phyloP scores from a whole-genome alignment of 1,140 invertebrate species.

The Chironomus striatipennis region DNA sequence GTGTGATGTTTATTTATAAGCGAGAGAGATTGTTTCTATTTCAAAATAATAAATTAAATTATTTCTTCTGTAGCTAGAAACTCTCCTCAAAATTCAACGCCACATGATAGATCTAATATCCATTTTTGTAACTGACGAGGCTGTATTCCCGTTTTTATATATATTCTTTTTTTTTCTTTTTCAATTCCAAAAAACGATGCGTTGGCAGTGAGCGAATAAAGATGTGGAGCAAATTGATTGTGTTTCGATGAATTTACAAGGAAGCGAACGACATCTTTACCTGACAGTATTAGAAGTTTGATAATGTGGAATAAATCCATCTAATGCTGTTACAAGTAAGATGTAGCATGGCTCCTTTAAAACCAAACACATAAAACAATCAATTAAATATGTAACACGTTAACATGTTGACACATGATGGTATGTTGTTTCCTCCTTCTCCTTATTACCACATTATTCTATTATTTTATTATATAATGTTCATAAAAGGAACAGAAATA shows the following conservation, averaged over 20 bases:
- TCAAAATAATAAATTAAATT: constrained; percentile 10
- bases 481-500: background rate
- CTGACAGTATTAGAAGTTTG: constrained; percentile 20
- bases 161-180: too few species aligned
- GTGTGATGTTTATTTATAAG: constrained; percentile 13
- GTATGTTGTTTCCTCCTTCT: background rate
- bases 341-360: constrained; percentile 19
- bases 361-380: background rate
- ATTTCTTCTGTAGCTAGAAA: background rate
- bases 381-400: background rate
- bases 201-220: background rate
- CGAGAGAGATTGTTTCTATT: constrained; percentile 1
- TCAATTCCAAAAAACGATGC: background rate
- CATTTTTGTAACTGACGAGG: too few species aligned
- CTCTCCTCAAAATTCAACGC: background rate
- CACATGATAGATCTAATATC: too few species aligned
- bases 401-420: constrained; percentile 4
- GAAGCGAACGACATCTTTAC: constrained; percentile 21
- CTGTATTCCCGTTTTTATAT: too few species aligned
- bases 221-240: background rate
- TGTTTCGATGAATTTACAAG: background rate
- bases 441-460: background rate
- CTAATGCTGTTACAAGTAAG: constrained; percentile 23
- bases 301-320: background rate
- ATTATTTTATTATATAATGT: constrained; percentile 5